A percentile compares a stretch with the other conserved stretches of the same genome.
Evolutionary conservation across 2,797 vertebrate species (phyloP).

Genomic region (Centroberyx gerrardi): DNA sequence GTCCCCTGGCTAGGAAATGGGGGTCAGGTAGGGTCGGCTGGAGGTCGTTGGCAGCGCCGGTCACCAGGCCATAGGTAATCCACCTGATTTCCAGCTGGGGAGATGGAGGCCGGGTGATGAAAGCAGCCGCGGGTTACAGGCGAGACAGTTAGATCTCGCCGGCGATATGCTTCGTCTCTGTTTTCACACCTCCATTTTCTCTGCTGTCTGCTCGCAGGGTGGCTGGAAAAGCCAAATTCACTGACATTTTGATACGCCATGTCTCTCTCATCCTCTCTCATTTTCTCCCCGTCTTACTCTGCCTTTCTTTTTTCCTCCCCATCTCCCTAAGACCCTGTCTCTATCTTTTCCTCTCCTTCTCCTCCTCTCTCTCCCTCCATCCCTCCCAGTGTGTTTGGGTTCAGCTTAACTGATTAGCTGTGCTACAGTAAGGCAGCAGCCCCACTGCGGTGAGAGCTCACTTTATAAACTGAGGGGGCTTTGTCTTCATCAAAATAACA

Average conservation of each 20-base stretch:
- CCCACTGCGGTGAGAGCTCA: slow-evolving; percentile 18
- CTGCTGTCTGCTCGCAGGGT: not conserved
- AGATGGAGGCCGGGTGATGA: not conserved
- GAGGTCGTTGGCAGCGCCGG: slow-evolving; percentile 8
- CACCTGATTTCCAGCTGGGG: slow-evolving; percentile 8
- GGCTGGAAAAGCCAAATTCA: slow-evolving; percentile 27
- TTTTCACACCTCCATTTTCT: slow-evolving; percentile 17
- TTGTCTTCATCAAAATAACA: slow-evolving; percentile 56
- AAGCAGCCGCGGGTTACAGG: slow-evolving; percentile 1
- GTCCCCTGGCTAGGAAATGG: not conserved
- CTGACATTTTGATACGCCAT: slow-evolving; percentile 31
- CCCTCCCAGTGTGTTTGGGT: slow-evolving; percentile 31
- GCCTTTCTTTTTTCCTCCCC: slow-evolving; percentile 27
- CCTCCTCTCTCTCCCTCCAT: not conserved
- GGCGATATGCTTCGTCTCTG: slow-evolving; percentile 4
- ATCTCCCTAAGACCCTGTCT: not conserved
- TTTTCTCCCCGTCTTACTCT: slow-evolving; percentile 33
- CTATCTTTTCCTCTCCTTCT: slow-evolving; percentile 8
- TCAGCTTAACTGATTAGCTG: slow-evolving; percentile 54
- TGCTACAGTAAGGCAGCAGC: slow-evolving; percentile 18
- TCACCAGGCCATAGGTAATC: not conserved
- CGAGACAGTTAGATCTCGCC: not conserved
- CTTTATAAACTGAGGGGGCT: slow-evolving; percentile 23
- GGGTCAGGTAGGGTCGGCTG: not conserved
- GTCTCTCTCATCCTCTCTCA: slow-evolving; percentile 24